phyloP scores from a whole-genome alignment of 2,113 vertebrate genomes.

The Melozone crissalis region DNA sequence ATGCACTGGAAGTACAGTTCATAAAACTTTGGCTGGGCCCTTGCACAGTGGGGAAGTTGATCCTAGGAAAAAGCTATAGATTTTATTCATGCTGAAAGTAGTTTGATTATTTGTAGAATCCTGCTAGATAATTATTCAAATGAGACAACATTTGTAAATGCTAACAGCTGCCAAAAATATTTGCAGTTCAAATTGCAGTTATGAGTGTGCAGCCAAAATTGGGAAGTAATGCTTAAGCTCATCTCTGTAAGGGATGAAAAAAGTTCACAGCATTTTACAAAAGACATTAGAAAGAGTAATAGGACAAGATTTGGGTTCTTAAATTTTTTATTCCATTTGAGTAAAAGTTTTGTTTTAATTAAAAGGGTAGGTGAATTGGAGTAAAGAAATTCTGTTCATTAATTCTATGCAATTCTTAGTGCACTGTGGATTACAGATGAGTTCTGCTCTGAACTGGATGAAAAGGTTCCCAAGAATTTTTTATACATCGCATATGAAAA shows the following conservation, averaged over 20 bases:
- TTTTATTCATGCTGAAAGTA: background rate
- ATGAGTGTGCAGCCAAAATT: background rate
- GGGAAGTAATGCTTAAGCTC: background rate
- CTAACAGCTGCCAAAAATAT: background rate
- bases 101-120: background rate
- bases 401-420: background rate
- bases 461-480: background rate
- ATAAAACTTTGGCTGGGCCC: background rate
- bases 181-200: background rate
- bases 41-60: background rate
- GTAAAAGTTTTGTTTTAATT: background rate
- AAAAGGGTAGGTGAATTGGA: background rate
- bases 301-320: background rate
- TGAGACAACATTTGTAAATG: background rate
- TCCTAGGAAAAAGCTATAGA: background rate
- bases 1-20: background rate
- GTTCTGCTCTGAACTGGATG: background rate
- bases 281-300: background rate
- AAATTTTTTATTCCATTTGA: background rate
- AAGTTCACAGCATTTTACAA: background rate
- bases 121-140: background rate
- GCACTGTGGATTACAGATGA: background rate
- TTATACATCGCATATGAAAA: background rate
- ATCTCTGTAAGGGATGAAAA: background rate
- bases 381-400: background rate